Evolutionary conservation across 2,797 vertebrate species (phyloP).

Genomic region (Salmo trutta): DNA sequence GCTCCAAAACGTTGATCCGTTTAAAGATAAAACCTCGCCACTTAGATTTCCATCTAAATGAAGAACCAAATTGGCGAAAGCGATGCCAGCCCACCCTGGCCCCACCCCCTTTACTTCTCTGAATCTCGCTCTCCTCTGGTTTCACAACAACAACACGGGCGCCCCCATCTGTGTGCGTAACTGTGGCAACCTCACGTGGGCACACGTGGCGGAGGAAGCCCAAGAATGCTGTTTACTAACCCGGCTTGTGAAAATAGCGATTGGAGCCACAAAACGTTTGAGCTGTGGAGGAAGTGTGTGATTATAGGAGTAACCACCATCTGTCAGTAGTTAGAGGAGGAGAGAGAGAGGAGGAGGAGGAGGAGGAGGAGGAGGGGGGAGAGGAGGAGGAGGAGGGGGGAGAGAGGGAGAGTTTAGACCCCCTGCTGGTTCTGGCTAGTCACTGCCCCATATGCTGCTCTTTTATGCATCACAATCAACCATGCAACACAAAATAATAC

Average conservation of each 20-base stretch:
- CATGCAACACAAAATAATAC: too few relatives aligned
- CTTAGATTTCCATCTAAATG: conserved; percentile 65
- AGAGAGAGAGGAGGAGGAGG: not conserved
- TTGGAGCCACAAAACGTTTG: conserved; percentile 56
- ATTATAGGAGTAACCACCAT: conserved; percentile 67
- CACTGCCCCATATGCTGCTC: not conserved
- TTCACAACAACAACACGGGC: conserved; percentile 50
- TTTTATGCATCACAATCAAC: not conserved
- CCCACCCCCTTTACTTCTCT: conserved; percentile 14
- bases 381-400: conserved; percentile 35
- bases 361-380: conserved; percentile 22
- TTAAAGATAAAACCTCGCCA: conserved; percentile 72
- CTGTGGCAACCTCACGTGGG: conserved; percentile 48
- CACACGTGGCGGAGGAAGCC: conserved; percentile 49
- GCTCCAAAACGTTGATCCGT: conserved; percentile 66
- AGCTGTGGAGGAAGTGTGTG: conserved; percentile 65
- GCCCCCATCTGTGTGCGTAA: conserved; percentile 36
- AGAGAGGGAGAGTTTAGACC: too few relatives aligned
- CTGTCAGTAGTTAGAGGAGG: conserved; percentile 54
- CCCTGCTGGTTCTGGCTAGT: too few relatives aligned
- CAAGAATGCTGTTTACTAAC: conserved; percentile 70
- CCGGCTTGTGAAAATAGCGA: conserved; percentile 57
- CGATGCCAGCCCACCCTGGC: conserved; percentile 28
- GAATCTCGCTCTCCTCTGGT: conserved; percentile 42
- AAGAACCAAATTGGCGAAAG: conserved; percentile 53